phyloP scores from a whole-genome alignment of 2,113 vertebrate species.

The Synchiropus splendidus region DNA sequence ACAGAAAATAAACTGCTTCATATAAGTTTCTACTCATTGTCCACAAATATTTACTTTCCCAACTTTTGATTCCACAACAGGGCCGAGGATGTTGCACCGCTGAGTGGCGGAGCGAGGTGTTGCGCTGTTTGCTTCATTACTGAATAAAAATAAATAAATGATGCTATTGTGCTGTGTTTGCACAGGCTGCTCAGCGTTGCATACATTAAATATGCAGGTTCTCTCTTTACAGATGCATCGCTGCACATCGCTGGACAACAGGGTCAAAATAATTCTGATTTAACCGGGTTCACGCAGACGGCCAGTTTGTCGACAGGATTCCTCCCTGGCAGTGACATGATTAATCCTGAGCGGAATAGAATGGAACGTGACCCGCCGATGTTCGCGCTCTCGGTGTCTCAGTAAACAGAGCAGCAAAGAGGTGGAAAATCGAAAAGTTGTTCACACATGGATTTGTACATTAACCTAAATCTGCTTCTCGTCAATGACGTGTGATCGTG shows the following conservation, averaged over 20 bases:
- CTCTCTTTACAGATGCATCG: constrained; percentile 12
- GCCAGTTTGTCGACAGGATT: constrained; percentile 10
- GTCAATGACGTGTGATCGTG: too few relatives aligned
- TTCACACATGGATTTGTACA: too few relatives aligned
- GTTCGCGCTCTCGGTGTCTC: too few relatives aligned
- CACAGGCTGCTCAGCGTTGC: too few relatives aligned
- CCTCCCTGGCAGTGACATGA: constrained; percentile 6
- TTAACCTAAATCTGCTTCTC: too few relatives aligned
- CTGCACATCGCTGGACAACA: constrained; percentile 19
- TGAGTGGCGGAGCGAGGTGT: background rate
- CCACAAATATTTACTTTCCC: background rate
- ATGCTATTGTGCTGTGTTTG: too few relatives aligned
- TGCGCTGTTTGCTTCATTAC: constrained; percentile 3
- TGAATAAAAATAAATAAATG: background rate
- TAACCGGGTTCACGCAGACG: constrained; percentile 21
- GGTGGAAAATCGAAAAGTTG: too few relatives aligned
- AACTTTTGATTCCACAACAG: constrained; percentile 5
- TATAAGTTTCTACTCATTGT: background rate
- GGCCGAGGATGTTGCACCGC: background rate
- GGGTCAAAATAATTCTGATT: constrained; percentile 30
- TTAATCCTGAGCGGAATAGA: constrained; percentile 14
- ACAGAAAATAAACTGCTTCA: background rate
- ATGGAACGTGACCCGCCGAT: background rate
- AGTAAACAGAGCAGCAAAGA: too few relatives aligned
- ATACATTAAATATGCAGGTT: background rate